Evolutionary conservation across 2,888 invertebrate species (phyloP).

Genomic region (Trypoxylon attenuatum): DNA sequence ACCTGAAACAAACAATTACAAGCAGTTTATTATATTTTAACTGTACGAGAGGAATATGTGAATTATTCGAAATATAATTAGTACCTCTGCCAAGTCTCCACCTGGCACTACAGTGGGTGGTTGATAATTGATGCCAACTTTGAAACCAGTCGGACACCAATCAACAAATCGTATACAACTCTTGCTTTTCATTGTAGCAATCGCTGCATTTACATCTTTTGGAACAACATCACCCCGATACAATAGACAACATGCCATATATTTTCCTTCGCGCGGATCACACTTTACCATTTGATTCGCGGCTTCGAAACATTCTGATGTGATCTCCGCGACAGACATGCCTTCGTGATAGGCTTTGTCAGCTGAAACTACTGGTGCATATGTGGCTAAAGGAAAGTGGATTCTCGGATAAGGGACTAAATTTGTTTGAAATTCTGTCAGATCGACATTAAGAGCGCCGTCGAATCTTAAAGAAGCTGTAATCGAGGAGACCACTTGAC

Average conservation of each 20-base stretch:
- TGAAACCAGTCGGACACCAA: constrained; percentile 96
- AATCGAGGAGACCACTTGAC: constrained; percentile 78
- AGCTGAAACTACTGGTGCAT: constrained; percentile 83
- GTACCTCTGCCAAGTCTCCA: constrained; percentile 69
- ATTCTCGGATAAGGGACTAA: constrained; percentile 80
- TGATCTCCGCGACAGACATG: constrained; percentile 87
- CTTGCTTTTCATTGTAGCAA: constrained; percentile 85
- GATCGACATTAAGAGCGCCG: constrained; percentile 87
- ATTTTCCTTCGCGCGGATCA: constrained; percentile 88
- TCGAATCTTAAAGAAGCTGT: constrained; percentile 80
- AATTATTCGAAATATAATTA: constrained; percentile 4
- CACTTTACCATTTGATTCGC: constrained; percentile 94
- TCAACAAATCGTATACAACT: constrained; percentile 92
- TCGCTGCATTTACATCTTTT: constrained; percentile 90
- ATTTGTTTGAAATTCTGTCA: constrained; percentile 95
- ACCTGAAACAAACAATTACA: too few relatives aligned
- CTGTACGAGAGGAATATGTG: background rate
- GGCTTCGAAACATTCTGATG: constrained; percentile 91
- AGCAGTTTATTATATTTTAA: background rate
- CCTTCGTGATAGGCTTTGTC: constrained; percentile 86
- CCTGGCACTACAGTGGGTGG: constrained; percentile 69
- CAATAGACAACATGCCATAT: constrained; percentile 92
- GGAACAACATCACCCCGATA: constrained; percentile 94
- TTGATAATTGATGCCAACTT: constrained; percentile 79
- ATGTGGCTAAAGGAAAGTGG: constrained; percentile 81